Percentiles rank a stretch among this genome's conserved stretches.
phyloP scores from a whole-genome alignment of 2,113 vertebrate species.

The Bubo scandiacus region DNA sequence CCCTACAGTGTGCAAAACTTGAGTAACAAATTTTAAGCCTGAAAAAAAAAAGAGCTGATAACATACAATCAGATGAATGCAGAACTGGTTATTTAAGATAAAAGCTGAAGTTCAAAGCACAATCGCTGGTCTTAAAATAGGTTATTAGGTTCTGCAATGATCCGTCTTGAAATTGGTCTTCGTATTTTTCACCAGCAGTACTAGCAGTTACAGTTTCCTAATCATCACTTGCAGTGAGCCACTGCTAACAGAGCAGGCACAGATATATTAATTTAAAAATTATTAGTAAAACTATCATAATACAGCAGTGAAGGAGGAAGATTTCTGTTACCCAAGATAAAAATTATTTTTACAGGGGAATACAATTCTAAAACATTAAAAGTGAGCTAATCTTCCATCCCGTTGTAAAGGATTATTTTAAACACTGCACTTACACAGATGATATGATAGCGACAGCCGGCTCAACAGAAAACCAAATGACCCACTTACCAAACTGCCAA shows the following conservation, averaged over 20 bases:
- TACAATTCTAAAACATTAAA: background rate
- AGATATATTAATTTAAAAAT: background rate
- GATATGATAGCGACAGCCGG: fast-evolving
- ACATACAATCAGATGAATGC: background rate
- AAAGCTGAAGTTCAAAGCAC: background rate
- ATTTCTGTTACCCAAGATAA: background rate
- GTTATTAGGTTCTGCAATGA: background rate
- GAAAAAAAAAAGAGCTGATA: background rate
- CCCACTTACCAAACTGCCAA: background rate
- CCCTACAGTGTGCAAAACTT: background rate
- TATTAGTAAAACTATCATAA: background rate
- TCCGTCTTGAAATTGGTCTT: background rate
- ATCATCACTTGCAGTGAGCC: background rate
- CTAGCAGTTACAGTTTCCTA: background rate
- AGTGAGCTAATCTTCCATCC: background rate
- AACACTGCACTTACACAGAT: background rate
- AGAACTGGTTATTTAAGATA: background rate
- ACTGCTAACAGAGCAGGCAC: fast-evolving
- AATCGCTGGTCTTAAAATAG: background rate
- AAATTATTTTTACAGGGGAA: background rate
- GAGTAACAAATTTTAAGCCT: background rate
- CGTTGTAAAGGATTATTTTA: background rate
- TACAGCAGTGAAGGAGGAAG: background rate
- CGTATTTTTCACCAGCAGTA: background rate
- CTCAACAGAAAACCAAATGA: background rate